Evolutionary conservation across 1,140 invertebrate genomes (phyloP), one percentile per base, ranked within the genome.

Genomic region (Aplysia californica): DNA sequence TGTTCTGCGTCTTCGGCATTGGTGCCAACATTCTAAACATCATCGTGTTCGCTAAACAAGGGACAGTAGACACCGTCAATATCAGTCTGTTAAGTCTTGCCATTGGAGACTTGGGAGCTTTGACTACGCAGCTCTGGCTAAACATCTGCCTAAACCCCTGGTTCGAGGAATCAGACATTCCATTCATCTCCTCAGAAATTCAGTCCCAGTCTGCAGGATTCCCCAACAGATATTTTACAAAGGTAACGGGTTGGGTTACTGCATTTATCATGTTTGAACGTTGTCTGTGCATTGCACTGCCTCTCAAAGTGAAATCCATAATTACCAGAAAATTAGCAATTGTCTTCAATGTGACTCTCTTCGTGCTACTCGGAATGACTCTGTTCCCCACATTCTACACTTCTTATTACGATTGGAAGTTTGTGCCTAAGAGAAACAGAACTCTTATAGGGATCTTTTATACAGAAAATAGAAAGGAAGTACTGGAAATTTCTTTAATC

Each of bases 141-240:
- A 26, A 21, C 78, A 73, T 72, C 66, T 88, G 89, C 50, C 82
- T 95, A 95, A 96, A 78, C 94, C 95, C 67, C 3, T 69, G 67
- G 6, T 76, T 99, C 29, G 92, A 94, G 6, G 97, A 99, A 90
- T 91, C 98, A 0, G 94, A 94, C 89, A 90, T 99, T 82, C 97
- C 98, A 0, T 92, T 99, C 71, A 97, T 99, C 88, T 92, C 91
- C 77, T 0, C 93, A 96, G 61, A 94, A 95, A 89, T 91, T 94
- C 0, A 99, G 99, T 91, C 98, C 97, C 2, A 99, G 97, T 91
- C 98, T 95, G 0, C 94, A 95, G 2, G 92, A 99, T 0, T 97
- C 96, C 0, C 99, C 94, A 89, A 90, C 99, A 85, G 94, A 99
- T 91, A 97, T 98, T 0, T 97, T 99, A 89, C 94, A 99, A 91